A percentile compares a stretch with the other conserved stretches of the same genome.
phyloP scores from a whole-genome alignment of 2,113 vertebrate genomes.

The Notarius lentiginosus region DNA sequence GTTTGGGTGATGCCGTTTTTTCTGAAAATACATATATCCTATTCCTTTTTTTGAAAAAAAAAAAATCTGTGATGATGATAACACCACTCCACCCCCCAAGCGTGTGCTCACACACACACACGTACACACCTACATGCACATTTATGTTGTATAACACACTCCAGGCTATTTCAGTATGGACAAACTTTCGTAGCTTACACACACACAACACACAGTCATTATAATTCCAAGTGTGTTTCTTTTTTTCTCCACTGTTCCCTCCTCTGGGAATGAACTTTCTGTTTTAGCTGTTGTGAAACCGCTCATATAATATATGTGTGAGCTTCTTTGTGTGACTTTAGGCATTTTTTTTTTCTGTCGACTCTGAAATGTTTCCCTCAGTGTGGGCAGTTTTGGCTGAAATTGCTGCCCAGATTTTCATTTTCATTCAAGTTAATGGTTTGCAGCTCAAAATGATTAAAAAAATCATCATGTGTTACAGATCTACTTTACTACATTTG shows the following conservation, averaged over 20 bases:
- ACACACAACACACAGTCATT: neutral
- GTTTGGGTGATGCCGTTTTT: neutral
- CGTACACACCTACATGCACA: neutral
- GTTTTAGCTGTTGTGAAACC: conserved; percentile 5
- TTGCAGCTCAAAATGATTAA: neutral
- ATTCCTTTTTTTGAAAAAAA: neutral
- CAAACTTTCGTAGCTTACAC: neutral
- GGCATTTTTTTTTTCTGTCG: neutral
- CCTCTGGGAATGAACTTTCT: neutral
- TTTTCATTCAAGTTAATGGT: neutral
- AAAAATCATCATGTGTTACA: neutral
- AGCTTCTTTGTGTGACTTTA: conserved; percentile 10
- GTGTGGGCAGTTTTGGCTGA: neutral
- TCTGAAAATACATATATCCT: conserved; percentile 19
- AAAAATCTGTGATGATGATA: neutral
- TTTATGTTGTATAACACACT: neutral
- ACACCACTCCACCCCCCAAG: too few species aligned
- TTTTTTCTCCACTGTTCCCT: neutral
- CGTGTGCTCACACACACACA: neutral
- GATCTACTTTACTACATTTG: too few species aligned
- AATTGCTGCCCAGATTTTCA: neutral
- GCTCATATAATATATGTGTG: conserved; percentile 14
- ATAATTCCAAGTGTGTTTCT: conserved; percentile 18
- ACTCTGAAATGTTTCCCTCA: neutral
- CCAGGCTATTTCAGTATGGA: neutral